These are phyloP conservation scores for Bothrops jararaca DNA, from an alignment of 2,113 vertebrate species.

Conservation along the genomic window DNA sequence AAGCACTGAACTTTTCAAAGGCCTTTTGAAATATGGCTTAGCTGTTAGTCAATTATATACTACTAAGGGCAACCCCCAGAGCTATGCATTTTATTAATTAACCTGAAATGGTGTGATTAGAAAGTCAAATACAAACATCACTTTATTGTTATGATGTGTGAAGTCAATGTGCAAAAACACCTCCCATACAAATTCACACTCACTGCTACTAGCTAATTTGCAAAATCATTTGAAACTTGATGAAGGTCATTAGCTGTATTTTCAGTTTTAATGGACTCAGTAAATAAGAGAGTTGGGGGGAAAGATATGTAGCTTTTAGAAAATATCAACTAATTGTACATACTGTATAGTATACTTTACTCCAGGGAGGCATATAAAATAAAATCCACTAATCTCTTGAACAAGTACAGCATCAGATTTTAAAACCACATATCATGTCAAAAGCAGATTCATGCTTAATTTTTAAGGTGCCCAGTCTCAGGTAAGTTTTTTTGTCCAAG, in stretches of 20 bases:
- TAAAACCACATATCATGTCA: not conserved
- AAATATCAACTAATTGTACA: constrained; percentile 8
- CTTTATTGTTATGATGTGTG: constrained; percentile 49
- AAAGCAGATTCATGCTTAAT: not conserved
- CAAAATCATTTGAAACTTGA: constrained; percentile 64
- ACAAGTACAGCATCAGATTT: not conserved
- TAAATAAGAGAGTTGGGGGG: not conserved
- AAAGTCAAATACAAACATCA: constrained; percentile 49
- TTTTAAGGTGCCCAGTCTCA: not conserved
- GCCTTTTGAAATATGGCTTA: constrained; percentile 50
- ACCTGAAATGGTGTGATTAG: constrained; percentile 56
- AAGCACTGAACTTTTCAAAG: constrained; percentile 57
- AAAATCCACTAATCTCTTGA: not conserved
- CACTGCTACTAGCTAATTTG: constrained; percentile 56
- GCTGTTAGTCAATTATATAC: constrained; percentile 74
- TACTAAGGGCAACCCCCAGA: constrained; percentile 50
- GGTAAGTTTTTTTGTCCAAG: not conserved
- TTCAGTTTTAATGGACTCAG: constrained; percentile 6
- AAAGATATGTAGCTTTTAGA: not conserved
- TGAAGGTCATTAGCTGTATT: constrained; percentile 64
- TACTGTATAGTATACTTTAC: not conserved
- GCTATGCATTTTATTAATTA: constrained; percentile 67
- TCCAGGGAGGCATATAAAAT: not conserved
- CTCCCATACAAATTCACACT: constrained; percentile 63
- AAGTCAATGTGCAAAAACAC: constrained; percentile 52